Conservation (phyloP, 2,797 vertebrate species). For the Valencia hispanica region DNA sequence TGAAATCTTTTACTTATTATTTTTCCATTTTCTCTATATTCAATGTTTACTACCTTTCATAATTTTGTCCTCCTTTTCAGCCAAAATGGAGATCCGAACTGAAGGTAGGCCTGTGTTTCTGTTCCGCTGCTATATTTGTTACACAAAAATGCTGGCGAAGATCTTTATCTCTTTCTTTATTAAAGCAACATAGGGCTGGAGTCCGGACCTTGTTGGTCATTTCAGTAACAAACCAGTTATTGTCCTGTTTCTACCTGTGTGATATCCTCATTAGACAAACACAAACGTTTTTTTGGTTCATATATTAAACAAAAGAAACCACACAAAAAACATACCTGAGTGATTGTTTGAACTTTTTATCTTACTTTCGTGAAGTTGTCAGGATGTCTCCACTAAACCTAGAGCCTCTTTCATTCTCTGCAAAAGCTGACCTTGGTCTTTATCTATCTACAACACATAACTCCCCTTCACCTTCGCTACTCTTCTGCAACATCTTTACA, state of each 20-base stretch:
- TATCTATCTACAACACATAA: conserved; percentile 46
- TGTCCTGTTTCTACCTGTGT: not conserved
- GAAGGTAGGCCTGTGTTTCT: not conserved
- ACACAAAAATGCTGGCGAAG: no score
- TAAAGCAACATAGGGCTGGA: not conserved
- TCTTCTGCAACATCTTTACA: conserved; percentile 13
- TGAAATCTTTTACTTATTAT: not conserved
- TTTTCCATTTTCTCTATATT: not conserved
- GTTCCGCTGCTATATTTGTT: not conserved
- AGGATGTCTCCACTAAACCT: conserved; percentile 43
- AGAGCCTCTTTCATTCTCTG: conserved; percentile 41
- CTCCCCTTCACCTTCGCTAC: conserved; percentile 51
- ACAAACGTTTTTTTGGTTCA: not conserved
- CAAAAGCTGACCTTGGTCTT: conserved; percentile 59
- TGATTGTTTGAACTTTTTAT: conserved; percentile 1
- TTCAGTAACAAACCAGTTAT: not conserved
- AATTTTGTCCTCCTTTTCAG: conserved; percentile 3
- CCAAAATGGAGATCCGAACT: not conserved
- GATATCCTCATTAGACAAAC: not conserved
- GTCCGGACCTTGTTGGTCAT: not conserved
- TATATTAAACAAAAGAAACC: not conserved
- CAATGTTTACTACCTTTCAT: not conserved
- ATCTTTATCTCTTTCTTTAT: not conserved
- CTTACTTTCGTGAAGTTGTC: conserved; percentile 27
- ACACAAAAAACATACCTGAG: not conserved